These are phyloP conservation scores for Phocides pigmalion DNA, from an alignment of 1,140 invertebrate genomes.

Conservation along the genomic window DNA sequence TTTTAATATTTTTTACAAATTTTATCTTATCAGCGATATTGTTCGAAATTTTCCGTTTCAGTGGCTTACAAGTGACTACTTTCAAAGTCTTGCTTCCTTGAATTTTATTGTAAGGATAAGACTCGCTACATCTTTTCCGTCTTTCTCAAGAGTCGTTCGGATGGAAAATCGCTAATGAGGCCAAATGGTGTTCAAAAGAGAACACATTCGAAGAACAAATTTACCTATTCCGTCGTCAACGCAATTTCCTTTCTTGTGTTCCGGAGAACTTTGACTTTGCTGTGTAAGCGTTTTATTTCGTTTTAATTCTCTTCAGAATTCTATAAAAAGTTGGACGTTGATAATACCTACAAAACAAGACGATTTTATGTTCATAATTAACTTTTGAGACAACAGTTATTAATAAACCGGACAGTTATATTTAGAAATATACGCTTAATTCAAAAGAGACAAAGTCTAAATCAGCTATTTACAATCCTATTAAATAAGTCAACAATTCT, in stretches of 20 bases:
- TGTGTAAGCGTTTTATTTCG: slow-evolving; percentile 8
- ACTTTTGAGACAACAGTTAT: too few relatives aligned
- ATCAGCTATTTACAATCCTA: background rate
- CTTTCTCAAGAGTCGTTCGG: slow-evolving; percentile 44
- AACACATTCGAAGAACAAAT: slow-evolving; percentile 48
- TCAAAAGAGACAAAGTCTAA: background rate
- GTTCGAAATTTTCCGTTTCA: slow-evolving; percentile 36
- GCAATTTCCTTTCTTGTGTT: slow-evolving; percentile 35
- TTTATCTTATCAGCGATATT: slow-evolving; percentile 1
- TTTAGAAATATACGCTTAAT: too few relatives aligned
- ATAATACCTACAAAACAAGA: too few relatives aligned
- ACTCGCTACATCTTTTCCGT: slow-evolving; percentile 45
- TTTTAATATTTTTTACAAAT: slow-evolving; percentile 4
- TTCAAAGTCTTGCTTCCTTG: slow-evolving; percentile 18
- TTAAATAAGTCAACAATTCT: background rate
- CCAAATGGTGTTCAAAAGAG: slow-evolving; percentile 43
- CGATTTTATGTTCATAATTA: too few relatives aligned
- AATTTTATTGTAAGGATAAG: slow-evolving; percentile 52
- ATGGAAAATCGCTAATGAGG: slow-evolving; percentile 72
- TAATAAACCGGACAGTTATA: too few relatives aligned
- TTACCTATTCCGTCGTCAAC: slow-evolving; percentile 46
- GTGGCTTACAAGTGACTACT: slow-evolving; percentile 38
- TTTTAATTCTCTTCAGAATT: too few relatives aligned
- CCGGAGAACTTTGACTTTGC: slow-evolving; percentile 10
- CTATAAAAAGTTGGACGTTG: too few relatives aligned